phyloP scores from a whole-genome alignment of 2,797 vertebrate genomes.

The Buphagus erythrorhynchus region DNA sequence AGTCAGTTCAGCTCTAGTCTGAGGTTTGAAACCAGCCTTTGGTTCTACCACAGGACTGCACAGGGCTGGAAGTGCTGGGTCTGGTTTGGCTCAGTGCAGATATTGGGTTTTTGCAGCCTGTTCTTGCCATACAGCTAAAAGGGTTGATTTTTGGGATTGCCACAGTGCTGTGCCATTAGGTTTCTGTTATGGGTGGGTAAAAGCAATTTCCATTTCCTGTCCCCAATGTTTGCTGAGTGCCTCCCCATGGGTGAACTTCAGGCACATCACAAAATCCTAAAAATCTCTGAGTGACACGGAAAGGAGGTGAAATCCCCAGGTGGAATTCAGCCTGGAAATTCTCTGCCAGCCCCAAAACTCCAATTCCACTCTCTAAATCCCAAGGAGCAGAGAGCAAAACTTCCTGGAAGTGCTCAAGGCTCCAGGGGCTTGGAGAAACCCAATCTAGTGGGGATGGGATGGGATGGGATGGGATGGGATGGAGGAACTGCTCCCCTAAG shows the following conservation, averaged over 20 bases:
- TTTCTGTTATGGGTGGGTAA: neutral
- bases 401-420: neutral
- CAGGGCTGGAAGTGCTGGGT: neutral
- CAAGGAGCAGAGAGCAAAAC: neutral
- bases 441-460: neutral
- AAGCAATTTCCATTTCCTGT: neutral
- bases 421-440: neutral
- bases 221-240: neutral
- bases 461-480: too few species aligned
- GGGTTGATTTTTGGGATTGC: neutral
- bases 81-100: neutral
- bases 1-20: neutral
- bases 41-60: fast-evolving
- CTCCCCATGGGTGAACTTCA: neutral
- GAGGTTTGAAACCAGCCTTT: neutral
- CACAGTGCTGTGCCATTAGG: neutral
- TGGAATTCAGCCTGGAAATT: neutral
- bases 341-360: neutral
- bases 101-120: neutral
- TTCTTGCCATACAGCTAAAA: neutral
- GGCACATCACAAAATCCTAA: neutral
- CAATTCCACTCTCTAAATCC: neutral
- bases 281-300: neutral
- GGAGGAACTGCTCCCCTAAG: neutral
- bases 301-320: neutral